A percentile compares a stretch with the other conserved stretches of the same genome.
These are phyloP conservation scores for Cyphomyrmex costatus DNA, from an alignment of 1,140 invertebrate species.

Conservation along the genomic window DNA sequence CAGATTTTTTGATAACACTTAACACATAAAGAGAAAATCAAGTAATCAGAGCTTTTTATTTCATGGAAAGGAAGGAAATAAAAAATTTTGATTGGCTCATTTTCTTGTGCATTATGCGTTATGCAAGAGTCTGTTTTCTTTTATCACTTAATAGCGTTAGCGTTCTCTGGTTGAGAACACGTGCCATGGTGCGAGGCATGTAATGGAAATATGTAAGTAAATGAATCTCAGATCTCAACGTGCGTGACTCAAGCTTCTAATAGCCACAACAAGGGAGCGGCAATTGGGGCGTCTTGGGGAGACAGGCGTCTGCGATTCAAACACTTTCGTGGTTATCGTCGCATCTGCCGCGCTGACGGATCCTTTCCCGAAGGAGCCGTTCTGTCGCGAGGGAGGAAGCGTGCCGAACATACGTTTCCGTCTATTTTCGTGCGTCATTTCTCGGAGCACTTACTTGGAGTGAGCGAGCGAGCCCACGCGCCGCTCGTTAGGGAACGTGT, in stretches of 20 bases:
- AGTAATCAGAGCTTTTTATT: too few relatives aligned
- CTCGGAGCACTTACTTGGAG: conserved; percentile 20
- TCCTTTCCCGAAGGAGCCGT: conserved; percentile 68
- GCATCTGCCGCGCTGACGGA: conserved; percentile 79
- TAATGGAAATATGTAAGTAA: not conserved
- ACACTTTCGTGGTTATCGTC: conserved; percentile 72
- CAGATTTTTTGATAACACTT: too few relatives aligned
- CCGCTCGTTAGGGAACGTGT: conserved; percentile 30
- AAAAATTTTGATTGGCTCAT: too few relatives aligned
- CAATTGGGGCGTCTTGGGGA: conserved; percentile 14
- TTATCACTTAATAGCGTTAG: too few relatives aligned
- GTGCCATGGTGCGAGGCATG: not conserved
- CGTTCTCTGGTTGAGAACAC: not conserved
- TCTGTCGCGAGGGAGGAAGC: conserved; percentile 70
- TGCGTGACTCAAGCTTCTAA: not conserved
- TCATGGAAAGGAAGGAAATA: too few relatives aligned
- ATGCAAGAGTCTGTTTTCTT: too few relatives aligned
- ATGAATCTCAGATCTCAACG: conserved; percentile 20
- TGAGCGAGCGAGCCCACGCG: conserved; percentile 22
- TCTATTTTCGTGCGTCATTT: conserved; percentile 73
- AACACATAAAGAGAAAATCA: too few relatives aligned
- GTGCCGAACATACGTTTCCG: conserved; percentile 72
- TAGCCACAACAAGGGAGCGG: conserved; percentile 17
- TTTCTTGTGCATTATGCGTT: too few relatives aligned
- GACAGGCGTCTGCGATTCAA: conserved; percentile 61